These are phyloP conservation scores for Tetramorium simillimum DNA, from an alignment of 1,140 invertebrate genomes.

Conservation along the genomic window DNA sequence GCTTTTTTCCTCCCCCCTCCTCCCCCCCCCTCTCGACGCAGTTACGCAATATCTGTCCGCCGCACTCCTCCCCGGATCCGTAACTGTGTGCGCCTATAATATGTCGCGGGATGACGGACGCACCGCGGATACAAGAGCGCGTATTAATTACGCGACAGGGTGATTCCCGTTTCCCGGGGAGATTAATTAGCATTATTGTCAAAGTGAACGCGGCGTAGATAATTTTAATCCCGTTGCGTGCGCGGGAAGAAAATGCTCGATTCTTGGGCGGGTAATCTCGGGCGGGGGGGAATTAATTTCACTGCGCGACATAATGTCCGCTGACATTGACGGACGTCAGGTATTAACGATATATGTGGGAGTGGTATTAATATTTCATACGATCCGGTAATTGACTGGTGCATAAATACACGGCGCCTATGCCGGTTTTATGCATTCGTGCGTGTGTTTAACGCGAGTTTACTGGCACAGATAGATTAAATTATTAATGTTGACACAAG, in stretches of 20 bases:
- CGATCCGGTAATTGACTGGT: constrained; percentile 27
- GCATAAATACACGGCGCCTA: constrained; percentile 3
- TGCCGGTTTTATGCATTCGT: constrained; percentile 8
- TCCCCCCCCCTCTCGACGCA: neutral
- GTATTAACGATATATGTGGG: constrained; percentile 29
- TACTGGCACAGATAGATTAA: constrained; percentile 17
- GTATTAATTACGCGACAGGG: constrained; percentile 24
- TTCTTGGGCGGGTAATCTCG: neutral
- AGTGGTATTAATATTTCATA: constrained; percentile 34
- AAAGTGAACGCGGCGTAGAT: neutral
- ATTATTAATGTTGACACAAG: constrained; percentile 24
- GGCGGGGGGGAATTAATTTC: constrained; percentile 4
- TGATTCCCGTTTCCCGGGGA: neutral
- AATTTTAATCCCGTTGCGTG: neutral
- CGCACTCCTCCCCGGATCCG: constrained; percentile 21
- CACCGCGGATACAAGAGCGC: neutral
- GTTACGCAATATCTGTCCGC: constrained; percentile 40
- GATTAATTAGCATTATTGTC: constrained; percentile 47
- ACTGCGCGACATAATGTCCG: neutral
- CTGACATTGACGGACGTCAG: neutral
- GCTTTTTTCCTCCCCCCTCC: neutral
- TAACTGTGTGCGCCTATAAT: constrained; percentile 3
- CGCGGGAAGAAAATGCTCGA: neutral
- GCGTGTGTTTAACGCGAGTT: neutral
- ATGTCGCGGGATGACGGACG: neutral